Base-by-base conservation (phyloP, 2,113 vertebrate species). In the Anser brachyrhynchus region DNA sequence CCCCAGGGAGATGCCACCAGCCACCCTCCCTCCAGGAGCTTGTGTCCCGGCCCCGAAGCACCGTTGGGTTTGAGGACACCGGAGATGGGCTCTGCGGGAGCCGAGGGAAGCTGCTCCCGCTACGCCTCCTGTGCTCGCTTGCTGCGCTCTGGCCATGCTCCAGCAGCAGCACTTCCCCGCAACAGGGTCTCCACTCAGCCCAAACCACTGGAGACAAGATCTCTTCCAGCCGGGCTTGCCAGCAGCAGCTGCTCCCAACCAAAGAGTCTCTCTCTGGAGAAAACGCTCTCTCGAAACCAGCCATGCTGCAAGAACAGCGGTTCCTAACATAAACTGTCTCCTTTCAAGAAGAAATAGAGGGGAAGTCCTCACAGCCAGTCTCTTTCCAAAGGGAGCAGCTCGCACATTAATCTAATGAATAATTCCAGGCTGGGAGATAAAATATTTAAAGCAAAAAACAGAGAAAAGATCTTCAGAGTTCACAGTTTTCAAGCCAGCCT, bases 341-440 rank as follows among this genome's bases (percentile, higher is more conserved):
- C 75, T 91, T 87, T 84, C 88, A 92, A 90, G 81, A 73, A 94
- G 77, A 65, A 90, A 93, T 20, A 70, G 66, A 86, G 33, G 65
- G 37, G 62, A 92, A 89, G 71, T 90, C 85, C 77, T 96, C 88
- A 86, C 91, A 96, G 92, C 74, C 86, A 87, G 69, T 12, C 54
- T 77, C 88, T 76, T 95, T 96, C 95, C 91, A 93, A 95, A 69
- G 93, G 96, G 94, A 97, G 65, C 90, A 81, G 88, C 82, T 96
- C 79, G 4, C 58, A 95, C 77, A 90, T 95, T 96, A 95, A 95
- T 84, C 81, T 81, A 92, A 96, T 97, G 95, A 97, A 97, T 97
- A 96, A 97, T 97, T 97, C 95, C 95, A 97, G 89, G 54, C 81
- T 73, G 44, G 74, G 62, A 93, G 88, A 97, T 97, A 71, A 97